phyloP scores from a whole-genome alignment of 2,888 invertebrate genomes.

The Melanargia galathea region DNA sequence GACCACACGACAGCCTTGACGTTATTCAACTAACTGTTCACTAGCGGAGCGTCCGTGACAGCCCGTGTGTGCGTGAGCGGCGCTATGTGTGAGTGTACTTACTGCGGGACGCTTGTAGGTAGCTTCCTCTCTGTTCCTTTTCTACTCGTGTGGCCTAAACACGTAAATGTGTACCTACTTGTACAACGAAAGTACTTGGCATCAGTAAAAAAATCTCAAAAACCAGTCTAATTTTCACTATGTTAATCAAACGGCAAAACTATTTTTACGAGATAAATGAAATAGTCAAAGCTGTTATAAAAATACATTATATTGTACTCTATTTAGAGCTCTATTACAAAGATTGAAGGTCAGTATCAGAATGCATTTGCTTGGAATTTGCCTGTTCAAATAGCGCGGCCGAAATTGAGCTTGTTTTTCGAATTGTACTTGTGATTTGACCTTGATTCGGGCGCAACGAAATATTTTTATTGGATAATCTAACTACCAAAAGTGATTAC shows the following conservation, averaged over 20 bases:
- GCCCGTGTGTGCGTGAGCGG: no score
- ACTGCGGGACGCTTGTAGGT: no score
- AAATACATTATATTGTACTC: background rate
- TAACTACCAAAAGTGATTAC: constrained; percentile 30
- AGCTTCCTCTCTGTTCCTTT: no score
- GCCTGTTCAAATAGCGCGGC: constrained; percentile 32
- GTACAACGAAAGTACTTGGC: no score
- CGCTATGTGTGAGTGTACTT: no score
- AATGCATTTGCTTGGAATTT: constrained; percentile 30
- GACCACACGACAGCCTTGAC: no score
- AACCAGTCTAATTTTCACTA: constrained; percentile 2
- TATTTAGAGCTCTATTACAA: background rate
- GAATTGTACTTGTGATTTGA: constrained; percentile 17
- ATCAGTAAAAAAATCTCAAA: background rate
- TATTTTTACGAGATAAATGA: background rate
- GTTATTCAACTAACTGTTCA: no score
- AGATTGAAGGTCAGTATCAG: constrained; percentile 24
- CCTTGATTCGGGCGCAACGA: constrained; percentile 35
- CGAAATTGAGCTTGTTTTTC: constrained; percentile 35
- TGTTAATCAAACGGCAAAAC: background rate
- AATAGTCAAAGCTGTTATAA: background rate
- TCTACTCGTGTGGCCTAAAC: no score
- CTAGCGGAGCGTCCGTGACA: no score
- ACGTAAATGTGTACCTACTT: no score
- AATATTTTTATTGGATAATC: constrained; percentile 36